phyloP scores from a whole-genome alignment of 2,888 invertebrate species.

The Ferdinandea cuprea region DNA sequence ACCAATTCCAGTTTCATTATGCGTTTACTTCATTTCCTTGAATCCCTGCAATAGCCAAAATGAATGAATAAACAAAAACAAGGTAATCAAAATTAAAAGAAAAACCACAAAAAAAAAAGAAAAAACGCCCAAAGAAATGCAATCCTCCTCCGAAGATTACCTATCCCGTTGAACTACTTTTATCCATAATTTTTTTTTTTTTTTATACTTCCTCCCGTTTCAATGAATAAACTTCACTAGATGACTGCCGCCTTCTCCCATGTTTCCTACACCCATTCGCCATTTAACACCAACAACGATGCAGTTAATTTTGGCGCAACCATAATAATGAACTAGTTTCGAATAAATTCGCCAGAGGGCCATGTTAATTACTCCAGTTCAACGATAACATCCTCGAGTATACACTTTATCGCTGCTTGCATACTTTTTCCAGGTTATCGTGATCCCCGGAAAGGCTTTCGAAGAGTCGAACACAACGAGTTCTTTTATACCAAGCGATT shows the following conservation, averaged over 20 bases:
- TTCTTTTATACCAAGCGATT: conserved; percentile 38
- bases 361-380: conserved; percentile 68
- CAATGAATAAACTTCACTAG: conserved; percentile 51
- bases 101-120: neutral
- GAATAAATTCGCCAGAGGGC: conserved; percentile 70
- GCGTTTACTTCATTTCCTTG: conserved; percentile 4
- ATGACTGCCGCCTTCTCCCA: conserved; percentile 42
- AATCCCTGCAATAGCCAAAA: neutral
- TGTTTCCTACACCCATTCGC: conserved; percentile 16
- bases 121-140: conserved; percentile 39
- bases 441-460: conserved; percentile 9
- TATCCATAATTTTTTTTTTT: no score
- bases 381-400: conserved; percentile 20
- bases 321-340: conserved; percentile 70
- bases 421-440: conserved; percentile 41
- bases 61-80: neutral
- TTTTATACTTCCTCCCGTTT: conserved; percentile 30
- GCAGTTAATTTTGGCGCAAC: conserved; percentile 54
- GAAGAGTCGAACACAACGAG: conserved; percentile 40
- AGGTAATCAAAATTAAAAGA: neutral
- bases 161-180: conserved; percentile 57
- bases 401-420: conserved; percentile 29
- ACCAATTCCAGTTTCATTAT: conserved; percentile 10
- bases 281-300: neutral
- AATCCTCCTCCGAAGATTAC: conserved; percentile 23